A percentile compares a stretch with the other conserved stretches of the same genome.
phyloP scores from a whole-genome alignment of 2,888 invertebrate genomes.

The Hirudinaria manillensis region DNA sequence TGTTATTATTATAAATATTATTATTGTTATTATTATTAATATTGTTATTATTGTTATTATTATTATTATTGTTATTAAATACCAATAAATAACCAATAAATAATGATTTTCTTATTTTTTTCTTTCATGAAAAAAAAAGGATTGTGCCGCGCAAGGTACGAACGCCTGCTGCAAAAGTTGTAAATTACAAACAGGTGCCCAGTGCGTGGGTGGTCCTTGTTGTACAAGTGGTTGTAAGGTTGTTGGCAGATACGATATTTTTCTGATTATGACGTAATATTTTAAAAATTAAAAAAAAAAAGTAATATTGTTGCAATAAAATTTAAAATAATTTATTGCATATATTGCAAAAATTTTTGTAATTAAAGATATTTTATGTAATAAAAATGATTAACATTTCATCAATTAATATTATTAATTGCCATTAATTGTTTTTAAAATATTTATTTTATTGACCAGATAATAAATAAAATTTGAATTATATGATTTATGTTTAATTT shows the following conservation, averaged over 20 bases:
- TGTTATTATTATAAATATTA: neutral
- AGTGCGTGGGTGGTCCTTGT: constrained; percentile 6
- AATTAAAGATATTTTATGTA: too few species aligned
- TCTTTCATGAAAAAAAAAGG: neutral
- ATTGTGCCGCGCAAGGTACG: neutral
- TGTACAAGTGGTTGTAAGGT: neutral
- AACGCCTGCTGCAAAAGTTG: neutral
- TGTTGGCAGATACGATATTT: too few species aligned
- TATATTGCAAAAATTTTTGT: too few species aligned
- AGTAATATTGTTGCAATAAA: too few species aligned
- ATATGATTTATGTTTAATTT: too few species aligned
- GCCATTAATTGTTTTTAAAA: too few species aligned
- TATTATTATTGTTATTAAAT: neutral
- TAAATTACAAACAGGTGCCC: neutral
- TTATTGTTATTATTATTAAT: neutral
- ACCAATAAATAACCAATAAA: neutral
- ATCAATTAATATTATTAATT: too few species aligned
- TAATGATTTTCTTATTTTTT: neutral
- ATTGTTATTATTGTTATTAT: neutral
- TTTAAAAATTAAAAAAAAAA: neutral
- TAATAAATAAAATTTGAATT: too few species aligned
- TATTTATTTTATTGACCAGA: too few species aligned
- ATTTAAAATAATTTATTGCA: too few species aligned
- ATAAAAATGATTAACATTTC: too few species aligned
- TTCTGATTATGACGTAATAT: neutral